Percentiles rank a stretch among this genome's conserved stretches.
These are phyloP conservation scores for Fregetta grallaria DNA, from an alignment of 2,113 vertebrate genomes.

Conservation along the genomic window DNA sequence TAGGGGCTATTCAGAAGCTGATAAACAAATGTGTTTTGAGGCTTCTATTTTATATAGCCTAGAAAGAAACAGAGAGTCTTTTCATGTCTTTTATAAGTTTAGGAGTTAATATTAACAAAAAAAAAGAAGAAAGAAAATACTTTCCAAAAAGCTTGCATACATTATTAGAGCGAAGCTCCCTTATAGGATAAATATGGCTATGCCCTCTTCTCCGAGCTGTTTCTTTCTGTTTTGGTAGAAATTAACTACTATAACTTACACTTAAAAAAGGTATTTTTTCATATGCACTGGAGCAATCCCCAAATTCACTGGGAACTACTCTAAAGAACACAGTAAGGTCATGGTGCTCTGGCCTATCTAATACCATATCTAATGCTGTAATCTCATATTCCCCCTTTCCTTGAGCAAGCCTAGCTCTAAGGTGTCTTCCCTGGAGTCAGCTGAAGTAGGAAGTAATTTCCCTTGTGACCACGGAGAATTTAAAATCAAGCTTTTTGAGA, in stretches of 20 bases:
- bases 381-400: background rate
- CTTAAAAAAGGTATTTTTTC: background rate
- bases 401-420: background rate
- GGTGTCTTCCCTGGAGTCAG: background rate
- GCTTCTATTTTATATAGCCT: background rate
- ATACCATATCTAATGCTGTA: conserved; percentile 7
- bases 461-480: background rate
- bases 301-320: background rate
- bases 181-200: background rate
- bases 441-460: background rate
- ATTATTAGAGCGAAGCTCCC: background rate
- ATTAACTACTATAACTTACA: background rate
- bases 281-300: background rate
- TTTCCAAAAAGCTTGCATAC: background rate
- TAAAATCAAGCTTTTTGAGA: background rate
- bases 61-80: background rate
- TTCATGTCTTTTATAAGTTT: background rate
- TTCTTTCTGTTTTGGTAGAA: background rate
- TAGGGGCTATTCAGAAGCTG: background rate
- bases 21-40: background rate
- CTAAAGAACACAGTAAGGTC: background rate
- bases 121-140: background rate
- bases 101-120: background rate
- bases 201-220: background rate
- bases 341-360: background rate